Percentiles rank a stretch among this genome's conserved stretches.
Conservation (phyloP, 2,113 vertebrate species). For the Camelus bactrianus region DNA sequence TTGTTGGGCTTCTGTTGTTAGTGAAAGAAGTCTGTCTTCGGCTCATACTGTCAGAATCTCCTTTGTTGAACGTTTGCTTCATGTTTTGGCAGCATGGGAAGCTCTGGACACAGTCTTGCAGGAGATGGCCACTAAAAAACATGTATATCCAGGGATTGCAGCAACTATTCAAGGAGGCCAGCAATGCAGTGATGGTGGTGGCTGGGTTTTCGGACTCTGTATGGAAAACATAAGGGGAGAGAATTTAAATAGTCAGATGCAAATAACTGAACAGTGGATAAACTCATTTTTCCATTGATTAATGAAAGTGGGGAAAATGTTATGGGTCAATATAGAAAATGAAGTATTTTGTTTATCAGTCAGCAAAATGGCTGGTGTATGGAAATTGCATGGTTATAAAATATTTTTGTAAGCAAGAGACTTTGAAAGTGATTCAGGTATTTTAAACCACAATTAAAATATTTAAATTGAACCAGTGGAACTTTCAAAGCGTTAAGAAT, state of each 20-base stretch:
- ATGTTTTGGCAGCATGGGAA: conserved; percentile 90
- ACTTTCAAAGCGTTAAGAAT: background rate
- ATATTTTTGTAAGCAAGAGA: background rate
- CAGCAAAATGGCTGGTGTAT: background rate
- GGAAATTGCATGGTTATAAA: conserved; percentile 37
- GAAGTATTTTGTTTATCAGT: conserved; percentile 11
- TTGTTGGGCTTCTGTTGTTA: conserved; percentile 91
- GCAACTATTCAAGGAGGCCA: conserved; percentile 98
- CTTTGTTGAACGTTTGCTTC: conserved; percentile 89
- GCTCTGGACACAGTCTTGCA: conserved; percentile 94
- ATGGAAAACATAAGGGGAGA: background rate
- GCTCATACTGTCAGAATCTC: conserved; percentile 94
- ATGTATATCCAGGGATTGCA: conserved; percentile 99
- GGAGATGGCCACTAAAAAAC: conserved; percentile 98
- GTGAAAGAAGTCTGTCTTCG: conserved; percentile 92
- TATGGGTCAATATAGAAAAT: conserved; percentile 2
- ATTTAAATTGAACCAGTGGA: background rate
- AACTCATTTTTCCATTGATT: background rate
- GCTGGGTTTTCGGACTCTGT: conserved; percentile 95
- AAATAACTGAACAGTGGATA: background rate
- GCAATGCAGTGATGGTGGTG: conserved; percentile 93
- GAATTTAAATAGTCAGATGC: background rate
- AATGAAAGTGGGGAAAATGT: background rate
- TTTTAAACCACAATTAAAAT: background rate
- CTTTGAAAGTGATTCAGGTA: background rate